Evolutionary conservation across 2,113 vertebrate species (phyloP), one percentile per base, ranked within the genome.

Genomic region (Colistium nudipinnis): DNA sequence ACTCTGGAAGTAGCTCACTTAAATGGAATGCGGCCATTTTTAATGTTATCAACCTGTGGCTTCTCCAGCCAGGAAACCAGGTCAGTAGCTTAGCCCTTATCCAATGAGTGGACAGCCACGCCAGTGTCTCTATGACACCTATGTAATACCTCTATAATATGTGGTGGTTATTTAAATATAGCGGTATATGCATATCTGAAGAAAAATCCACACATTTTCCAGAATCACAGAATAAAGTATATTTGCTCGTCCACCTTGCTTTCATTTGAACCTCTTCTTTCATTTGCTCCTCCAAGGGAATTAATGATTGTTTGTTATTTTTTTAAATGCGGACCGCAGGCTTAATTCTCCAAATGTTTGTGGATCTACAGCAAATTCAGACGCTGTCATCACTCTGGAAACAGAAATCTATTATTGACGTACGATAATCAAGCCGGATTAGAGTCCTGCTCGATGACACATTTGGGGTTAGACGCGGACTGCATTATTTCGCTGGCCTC

Each of bases 201-300:
- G 4, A n/a, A 9, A 52, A 41, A 49, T 24, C 45, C 33, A 27
- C 45, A 68, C 49, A 28, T 22, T 44, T 7, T 65, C 36, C 39
- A 41, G n/a, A 41, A n/a, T 68, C 60, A 35, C 22, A 75, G 14
- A 65, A 27, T 4, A 73, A 69, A 72, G 38, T 38, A 41, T 61
- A 8, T 64, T 30, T 20, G 19, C 56, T 63, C 45, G n/a, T 53
- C 20, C 35, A 48, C 22, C 43, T 48, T 56, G 51, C 65, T 76
- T 76, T 85, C 22, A 70, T 70, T 70, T 59, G 76, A 55, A 70
- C 20, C 16, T 56, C 49, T 27, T 63, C 49, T 49, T 60, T 71
- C 6, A 22, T 72, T 61, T 55, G 13, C 53, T 33, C 55, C 10
- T 67, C 45, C 17, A 31, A 25, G 25, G 33, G 25, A 65, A 56